A percentile compares a stretch with the other conserved stretches of the same genome.
phyloP scores from a whole-genome alignment of 2,888 invertebrate genomes.

The Celastrina argiolus region DNA sequence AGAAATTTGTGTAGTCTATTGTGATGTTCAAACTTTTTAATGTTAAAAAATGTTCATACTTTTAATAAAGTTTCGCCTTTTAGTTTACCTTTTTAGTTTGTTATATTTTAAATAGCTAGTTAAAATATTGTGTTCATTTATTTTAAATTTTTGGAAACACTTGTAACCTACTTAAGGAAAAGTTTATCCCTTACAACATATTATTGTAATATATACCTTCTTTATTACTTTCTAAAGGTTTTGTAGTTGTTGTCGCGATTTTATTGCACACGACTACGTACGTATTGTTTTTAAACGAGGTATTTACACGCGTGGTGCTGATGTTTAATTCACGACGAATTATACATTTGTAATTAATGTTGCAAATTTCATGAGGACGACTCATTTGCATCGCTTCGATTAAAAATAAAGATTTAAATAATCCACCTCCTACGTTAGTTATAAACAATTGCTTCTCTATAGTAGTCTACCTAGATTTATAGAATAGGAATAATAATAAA shows the following conservation, averaged over 20 bases:
- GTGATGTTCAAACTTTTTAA: not conserved
- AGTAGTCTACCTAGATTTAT: not conserved
- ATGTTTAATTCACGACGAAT: constrained; percentile 16
- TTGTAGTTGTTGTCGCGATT: not conserved
- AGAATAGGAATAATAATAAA: no score
- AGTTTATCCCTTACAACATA: no score
- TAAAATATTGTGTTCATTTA: no score
- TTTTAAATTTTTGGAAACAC: no score
- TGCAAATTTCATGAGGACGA: constrained; percentile 1
- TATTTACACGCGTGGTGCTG: not conserved
- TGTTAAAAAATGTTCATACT: no score
- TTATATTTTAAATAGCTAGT: no score
- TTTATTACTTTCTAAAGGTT: not conserved
- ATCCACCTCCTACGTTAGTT: not conserved
- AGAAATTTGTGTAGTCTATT: not conserved
- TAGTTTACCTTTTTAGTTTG: no score
- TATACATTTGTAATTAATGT: not conserved
- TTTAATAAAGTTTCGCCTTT: no score
- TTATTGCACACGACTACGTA: not conserved
- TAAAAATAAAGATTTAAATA: constrained; percentile 13
- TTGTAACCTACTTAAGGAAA: no score
- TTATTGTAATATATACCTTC: no score
- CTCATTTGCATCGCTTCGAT: not conserved
- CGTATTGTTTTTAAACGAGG: constrained; percentile 9
- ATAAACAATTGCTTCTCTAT: not conserved